Evolutionary conservation across 2,797 vertebrate genomes (phyloP).

Genomic region (Hypotaenidia okinawae): DNA sequence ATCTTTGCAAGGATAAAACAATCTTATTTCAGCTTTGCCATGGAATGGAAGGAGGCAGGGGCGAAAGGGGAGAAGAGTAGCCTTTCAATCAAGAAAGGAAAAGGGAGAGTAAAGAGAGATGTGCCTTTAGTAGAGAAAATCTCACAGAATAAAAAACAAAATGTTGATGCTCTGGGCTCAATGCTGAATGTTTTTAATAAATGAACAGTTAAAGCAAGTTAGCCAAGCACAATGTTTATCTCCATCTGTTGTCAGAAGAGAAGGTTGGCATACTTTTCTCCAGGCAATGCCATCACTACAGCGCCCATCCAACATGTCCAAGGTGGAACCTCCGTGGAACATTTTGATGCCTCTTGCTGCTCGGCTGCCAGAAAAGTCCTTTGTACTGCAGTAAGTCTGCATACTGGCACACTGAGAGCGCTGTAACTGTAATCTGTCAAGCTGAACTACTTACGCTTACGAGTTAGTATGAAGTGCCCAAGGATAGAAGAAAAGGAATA

Average conservation of each 20-base stretch:
- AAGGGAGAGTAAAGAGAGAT: neutral
- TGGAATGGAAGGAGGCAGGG: neutral
- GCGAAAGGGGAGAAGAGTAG: neutral
- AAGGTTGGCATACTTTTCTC: neutral
- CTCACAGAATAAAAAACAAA: neutral
- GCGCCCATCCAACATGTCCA: fast-evolving
- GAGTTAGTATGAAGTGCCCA: neutral
- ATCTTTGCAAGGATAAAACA: neutral
- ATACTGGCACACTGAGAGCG: fast-evolving
- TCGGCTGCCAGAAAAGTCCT: neutral
- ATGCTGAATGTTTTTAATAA: neutral
- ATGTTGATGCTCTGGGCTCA: neutral
- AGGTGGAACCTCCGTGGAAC: neutral
- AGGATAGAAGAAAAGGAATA: neutral
- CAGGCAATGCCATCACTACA: neutral
- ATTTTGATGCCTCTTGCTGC: neutral
- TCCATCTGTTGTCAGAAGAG: neutral
- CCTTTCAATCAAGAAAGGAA: neutral
- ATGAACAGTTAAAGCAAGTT: neutral
- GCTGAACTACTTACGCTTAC: neutral
- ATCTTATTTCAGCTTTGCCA: neutral
- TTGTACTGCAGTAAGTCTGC: neutral
- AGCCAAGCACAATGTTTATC: neutral
- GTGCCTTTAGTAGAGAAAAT: neutral
- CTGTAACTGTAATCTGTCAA: neutral